Conservation (phyloP, 1,140 invertebrate genomes). For the Halictus rubicundus region DNA sequence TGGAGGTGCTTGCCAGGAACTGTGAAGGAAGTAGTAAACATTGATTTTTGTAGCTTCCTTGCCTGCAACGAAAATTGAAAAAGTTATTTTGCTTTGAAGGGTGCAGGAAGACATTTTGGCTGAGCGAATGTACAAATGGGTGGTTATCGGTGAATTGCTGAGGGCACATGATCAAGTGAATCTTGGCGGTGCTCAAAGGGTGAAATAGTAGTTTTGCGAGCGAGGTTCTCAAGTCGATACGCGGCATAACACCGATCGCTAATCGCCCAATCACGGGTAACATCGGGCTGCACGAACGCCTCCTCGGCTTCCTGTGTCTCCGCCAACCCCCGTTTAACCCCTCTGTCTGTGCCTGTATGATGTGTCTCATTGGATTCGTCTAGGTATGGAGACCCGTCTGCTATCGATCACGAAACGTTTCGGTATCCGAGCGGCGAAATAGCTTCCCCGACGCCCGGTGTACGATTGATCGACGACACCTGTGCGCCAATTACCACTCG, state of each 20-base stretch:
- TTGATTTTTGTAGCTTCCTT: too few relatives aligned
- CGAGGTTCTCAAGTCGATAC: neutral
- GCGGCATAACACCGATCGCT: constrained; percentile 6
- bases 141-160: too few relatives aligned
- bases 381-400: constrained; percentile 49
- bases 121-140: too few relatives aligned
- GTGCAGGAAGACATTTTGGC: too few relatives aligned
- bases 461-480: constrained; percentile 72
- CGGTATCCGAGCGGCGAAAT: constrained; percentile 68
- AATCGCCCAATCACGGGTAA: constrained; percentile 33
- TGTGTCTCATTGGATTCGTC: constrained; percentile 49
- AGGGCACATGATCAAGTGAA: too few relatives aligned
- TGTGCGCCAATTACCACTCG: constrained; percentile 69
- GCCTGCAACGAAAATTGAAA: too few relatives aligned
- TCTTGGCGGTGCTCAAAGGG: too few relatives aligned
- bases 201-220: too few relatives aligned
- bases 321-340: constrained; percentile 6
- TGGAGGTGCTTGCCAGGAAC: too few relatives aligned
- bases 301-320: constrained; percentile 45
- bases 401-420: constrained; percentile 72
- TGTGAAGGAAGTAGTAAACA: too few relatives aligned
- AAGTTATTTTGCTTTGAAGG: too few relatives aligned
- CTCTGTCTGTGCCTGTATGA: constrained; percentile 28
- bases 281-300: constrained; percentile 24
- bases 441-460: constrained; percentile 63